Percentiles rank a stretch among this genome's conserved stretches.
Evolutionary conservation across 2,113 vertebrate genomes (phyloP).

Genomic region (Melozone crissalis): DNA sequence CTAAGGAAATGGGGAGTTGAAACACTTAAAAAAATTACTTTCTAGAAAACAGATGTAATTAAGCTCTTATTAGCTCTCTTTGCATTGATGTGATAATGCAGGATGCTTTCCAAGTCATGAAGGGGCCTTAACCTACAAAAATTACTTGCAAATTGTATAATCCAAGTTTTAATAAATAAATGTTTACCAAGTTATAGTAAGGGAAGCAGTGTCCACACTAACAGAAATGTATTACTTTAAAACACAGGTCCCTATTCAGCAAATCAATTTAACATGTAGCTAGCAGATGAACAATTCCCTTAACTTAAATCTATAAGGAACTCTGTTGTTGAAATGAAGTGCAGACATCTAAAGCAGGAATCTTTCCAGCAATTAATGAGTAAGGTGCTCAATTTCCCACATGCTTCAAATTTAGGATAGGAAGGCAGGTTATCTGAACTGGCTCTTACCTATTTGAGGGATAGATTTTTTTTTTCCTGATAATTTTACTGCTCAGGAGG

Average conservation of each 20-base stretch:
- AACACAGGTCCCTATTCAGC: not conserved
- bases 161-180: not conserved
- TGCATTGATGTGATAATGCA: not conserved
- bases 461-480: not conserved
- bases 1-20: constrained; percentile 18
- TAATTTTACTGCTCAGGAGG: not conserved
- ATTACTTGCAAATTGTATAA: not conserved
- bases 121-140: not conserved
- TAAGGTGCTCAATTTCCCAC: not conserved
- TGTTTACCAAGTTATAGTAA: not conserved
- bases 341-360: not conserved
- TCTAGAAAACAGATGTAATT: constrained; percentile 41
- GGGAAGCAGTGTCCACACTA: not conserved
- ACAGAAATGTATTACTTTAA: not conserved
- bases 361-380: not conserved
- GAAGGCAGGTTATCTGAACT: not conserved
- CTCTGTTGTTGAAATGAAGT: not conserved
- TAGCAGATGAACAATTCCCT: not conserved
- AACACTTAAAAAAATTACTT: not conserved
- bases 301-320: not conserved
- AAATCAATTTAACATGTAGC: not conserved
- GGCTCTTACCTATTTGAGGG: not conserved
- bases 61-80: not conserved
- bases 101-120: not conserved
- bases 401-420: not conserved